Evolutionary conservation across 2,797 vertebrate genomes (phyloP).

Genomic region (Nasua narica): DNA sequence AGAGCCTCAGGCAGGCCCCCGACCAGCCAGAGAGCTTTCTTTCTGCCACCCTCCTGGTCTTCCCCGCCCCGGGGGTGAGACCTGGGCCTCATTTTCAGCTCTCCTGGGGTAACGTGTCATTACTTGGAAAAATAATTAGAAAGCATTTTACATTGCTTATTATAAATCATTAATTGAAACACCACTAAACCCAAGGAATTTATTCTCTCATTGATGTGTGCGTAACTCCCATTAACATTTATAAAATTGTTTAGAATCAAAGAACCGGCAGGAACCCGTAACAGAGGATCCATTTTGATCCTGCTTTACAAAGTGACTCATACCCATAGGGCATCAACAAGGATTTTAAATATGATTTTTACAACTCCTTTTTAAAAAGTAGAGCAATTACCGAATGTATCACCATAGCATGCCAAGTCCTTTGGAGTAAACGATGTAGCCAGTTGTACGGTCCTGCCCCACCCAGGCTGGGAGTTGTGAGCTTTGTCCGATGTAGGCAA

Average conservation of each 20-base stretch:
- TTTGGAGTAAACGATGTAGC: background rate
- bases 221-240: conserved; percentile 71
- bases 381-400: conserved; percentile 35
- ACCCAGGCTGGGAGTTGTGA: background rate
- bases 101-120: conserved; percentile 41
- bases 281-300: conserved; percentile 71
- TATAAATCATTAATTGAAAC: conserved; percentile 67
- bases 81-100: conserved; percentile 35
- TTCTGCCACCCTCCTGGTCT: background rate
- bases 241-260: conserved; percentile 74
- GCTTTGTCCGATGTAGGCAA: background rate
- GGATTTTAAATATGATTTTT: conserved; percentile 69
- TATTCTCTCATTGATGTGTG: conserved; percentile 69
- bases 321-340: conserved; percentile 61
- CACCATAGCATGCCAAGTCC: background rate
- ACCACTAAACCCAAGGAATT: conserved; percentile 64
- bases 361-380: conserved; percentile 58
- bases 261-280: conserved; percentile 58
- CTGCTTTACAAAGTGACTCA: conserved; percentile 68
- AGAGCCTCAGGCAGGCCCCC: background rate
- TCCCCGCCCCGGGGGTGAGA: background rate
- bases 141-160: conserved; percentile 69
- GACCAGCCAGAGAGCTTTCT: background rate
- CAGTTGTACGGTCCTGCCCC: background rate
- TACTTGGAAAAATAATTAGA: conserved; percentile 73